Evolutionary conservation across 2,797 vertebrate genomes (phyloP).

Genomic region (Sebastes vulpes): DNA sequence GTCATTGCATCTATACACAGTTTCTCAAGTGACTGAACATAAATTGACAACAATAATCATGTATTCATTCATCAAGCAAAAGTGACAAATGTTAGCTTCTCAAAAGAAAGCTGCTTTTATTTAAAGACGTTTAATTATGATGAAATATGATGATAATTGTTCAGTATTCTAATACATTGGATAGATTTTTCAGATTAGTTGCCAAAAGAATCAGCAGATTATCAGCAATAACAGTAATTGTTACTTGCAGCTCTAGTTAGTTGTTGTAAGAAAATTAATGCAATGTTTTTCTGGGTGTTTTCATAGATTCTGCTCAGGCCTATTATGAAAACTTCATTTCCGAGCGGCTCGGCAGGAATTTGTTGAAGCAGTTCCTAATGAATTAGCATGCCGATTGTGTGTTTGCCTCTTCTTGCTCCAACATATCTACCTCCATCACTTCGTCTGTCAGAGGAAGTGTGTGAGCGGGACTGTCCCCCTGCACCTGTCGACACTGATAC

Average conservation of each 20-base stretch:
- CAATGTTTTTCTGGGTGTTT: not conserved
- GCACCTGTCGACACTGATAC: slow-evolving; percentile 73
- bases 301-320: slow-evolving; percentile 27
- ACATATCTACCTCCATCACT: slow-evolving; percentile 45
- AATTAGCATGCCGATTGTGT: slow-evolving; percentile 39
- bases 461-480: slow-evolving; percentile 48
- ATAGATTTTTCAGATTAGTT: not conserved
- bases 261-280: not conserved
- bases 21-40: not conserved
- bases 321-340: slow-evolving; percentile 18
- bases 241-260: not conserved
- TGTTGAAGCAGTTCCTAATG: slow-evolving; percentile 22
- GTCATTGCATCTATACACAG: not conserved
- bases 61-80: not conserved
- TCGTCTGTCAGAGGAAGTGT: slow-evolving; percentile 45
- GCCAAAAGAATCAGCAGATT: not conserved
- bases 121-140: not conserved
- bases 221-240: not conserved
- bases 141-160: not conserved
- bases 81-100: not conserved
- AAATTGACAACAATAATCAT: not conserved
- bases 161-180: not conserved
- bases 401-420: slow-evolving; percentile 20
- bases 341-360: slow-evolving; percentile 34
- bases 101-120: not conserved